phyloP scores from a whole-genome alignment of 2,888 invertebrate genomes.

The Nomada flava region DNA sequence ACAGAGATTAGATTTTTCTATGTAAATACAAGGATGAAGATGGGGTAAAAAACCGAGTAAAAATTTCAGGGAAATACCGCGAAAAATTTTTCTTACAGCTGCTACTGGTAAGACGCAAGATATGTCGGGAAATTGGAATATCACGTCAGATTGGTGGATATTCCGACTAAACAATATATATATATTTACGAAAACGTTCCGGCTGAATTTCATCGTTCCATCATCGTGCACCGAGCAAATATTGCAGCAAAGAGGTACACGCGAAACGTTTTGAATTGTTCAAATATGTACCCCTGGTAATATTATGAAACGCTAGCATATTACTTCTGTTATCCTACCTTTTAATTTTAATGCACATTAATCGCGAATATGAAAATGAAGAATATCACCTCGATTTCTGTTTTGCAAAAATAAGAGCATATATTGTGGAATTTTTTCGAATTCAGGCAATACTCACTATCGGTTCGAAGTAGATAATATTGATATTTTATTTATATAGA shows the following conservation, averaged over 20 bases:
- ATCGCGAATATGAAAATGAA: too few relatives aligned
- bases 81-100: conserved; percentile 16
- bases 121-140: conserved; percentile 31
- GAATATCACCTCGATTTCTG: too few relatives aligned
- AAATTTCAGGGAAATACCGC: conserved; percentile 14
- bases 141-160: conserved; percentile 32
- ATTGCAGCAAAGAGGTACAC: background rate
- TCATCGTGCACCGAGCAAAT: background rate
- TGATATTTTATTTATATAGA: background rate
- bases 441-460: too few relatives aligned
- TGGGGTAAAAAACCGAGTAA: background rate
- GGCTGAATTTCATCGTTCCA: conserved; percentile 3
- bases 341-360: background rate
- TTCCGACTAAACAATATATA: conserved; percentile 19
- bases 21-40: background rate
- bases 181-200: conserved; percentile 12
- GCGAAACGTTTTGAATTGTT: conserved; percentile 4
- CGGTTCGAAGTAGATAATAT: background rate
- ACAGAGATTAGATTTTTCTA: background rate
- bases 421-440: too few relatives aligned
- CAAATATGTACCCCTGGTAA: background rate
- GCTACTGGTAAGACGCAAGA: conserved; percentile 19
- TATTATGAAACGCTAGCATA: background rate
- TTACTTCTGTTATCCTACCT: background rate
- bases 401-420: too few relatives aligned